These are phyloP conservation scores for Zaprionus gabonicus DNA, from an alignment of 1,140 invertebrate species.

Conservation along the genomic window DNA sequence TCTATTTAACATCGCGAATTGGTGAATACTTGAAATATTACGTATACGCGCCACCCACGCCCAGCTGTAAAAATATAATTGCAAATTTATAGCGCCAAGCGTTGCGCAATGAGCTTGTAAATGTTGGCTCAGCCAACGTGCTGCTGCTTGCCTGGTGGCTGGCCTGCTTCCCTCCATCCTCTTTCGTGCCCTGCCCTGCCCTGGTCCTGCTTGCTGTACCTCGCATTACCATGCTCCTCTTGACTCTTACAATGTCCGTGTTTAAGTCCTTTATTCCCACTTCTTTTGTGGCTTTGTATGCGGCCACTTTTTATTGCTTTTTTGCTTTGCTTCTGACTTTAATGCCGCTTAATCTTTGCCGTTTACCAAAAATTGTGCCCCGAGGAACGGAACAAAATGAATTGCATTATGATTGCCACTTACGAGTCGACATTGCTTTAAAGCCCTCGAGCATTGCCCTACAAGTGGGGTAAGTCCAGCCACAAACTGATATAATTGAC, in stretches of 20 bases:
- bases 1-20: conserved; percentile 48
- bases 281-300: conserved; percentile 75
- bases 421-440: conserved; percentile 9
- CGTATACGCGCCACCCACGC: conserved; percentile 46
- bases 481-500: conserved; percentile 17
- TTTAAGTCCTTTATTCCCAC: conserved; percentile 43
- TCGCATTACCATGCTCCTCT: conserved; percentile 10
- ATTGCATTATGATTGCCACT: conserved; percentile 76
- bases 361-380: conserved; percentile 78
- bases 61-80: conserved; percentile 58
- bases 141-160: conserved; percentile 20
- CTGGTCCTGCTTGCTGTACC: neutral
- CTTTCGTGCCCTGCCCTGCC: neutral
- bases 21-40: conserved; percentile 44
- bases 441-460: conserved; percentile 5
- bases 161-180: neutral
- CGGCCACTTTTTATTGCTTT: conserved; percentile 69
- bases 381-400: conserved; percentile 73
- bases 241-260: conserved; percentile 54
- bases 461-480: conserved; percentile 21
- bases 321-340: conserved; percentile 66
- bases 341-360: conserved; percentile 79
- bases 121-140: conserved; percentile 41
- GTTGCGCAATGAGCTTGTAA: conserved; percentile 45
- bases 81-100: conserved; percentile 67